A percentile compares a stretch with the other conserved stretches of the same genome.
These are phyloP conservation scores for Tichodroma muraria DNA, from an alignment of 2,113 vertebrate species.

Conservation along the genomic window DNA sequence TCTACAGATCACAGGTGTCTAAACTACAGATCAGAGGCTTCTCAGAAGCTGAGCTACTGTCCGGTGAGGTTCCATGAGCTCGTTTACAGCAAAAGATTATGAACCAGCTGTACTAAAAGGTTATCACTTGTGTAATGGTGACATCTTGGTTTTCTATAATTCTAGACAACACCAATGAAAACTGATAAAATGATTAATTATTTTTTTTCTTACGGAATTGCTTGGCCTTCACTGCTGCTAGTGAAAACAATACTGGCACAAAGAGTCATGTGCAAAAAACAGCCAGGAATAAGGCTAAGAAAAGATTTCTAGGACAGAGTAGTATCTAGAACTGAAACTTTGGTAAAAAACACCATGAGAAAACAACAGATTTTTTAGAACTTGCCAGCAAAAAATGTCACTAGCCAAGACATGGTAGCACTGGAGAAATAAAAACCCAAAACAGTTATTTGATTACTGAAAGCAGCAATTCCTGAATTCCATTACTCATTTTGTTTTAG, in stretches of 20 bases:
- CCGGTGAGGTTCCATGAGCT: background rate
- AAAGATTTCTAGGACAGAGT: background rate
- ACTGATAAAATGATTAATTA: background rate
- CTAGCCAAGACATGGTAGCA: background rate
- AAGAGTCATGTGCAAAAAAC: background rate
- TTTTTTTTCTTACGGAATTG: background rate
- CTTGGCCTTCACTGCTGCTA: background rate
- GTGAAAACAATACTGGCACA: background rate
- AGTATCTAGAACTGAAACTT: background rate
- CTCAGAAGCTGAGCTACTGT: background rate
- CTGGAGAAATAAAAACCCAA: background rate
- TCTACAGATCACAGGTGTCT: background rate
- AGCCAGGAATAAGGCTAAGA: background rate
- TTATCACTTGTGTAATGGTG: background rate
- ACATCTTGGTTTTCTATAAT: background rate
- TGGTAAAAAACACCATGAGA: background rate
- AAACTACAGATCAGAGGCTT: background rate
- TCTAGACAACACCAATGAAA: background rate
- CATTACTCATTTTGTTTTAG: background rate
- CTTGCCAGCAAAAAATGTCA: background rate
- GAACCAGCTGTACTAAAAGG: background rate
- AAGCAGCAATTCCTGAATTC: background rate
- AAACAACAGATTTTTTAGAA: background rate
- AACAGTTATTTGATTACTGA: background rate
- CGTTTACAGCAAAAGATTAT: background rate